Evolutionary conservation across 2,888 invertebrate genomes (phyloP), one percentile per base, ranked within the genome.

Genomic region (Pterobdella sp.): DNA sequence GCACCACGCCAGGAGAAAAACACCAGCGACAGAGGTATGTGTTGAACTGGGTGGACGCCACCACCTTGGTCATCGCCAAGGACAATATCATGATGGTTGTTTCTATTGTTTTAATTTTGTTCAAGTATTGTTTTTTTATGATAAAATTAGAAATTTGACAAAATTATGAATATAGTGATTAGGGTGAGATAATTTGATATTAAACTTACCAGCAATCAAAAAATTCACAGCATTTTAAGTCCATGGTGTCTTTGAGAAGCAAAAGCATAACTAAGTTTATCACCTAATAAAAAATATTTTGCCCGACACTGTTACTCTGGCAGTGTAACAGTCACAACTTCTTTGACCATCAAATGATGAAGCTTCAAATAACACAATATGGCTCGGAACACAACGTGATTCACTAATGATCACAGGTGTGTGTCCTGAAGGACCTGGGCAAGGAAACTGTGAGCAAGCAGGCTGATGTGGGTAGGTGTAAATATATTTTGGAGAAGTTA

Each of bases 1-100:
- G 49, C 49, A 42, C 10, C 4, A 56, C 88, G 0, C 75, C 77
- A 1, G 73, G 75, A 29, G 87, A 87, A 49, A 88, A 89, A 79
- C 88, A 88, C 80, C 90, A 90, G 79, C 87, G 88, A 0, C 89
- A 89, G 0, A 86, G 91, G 64, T 90, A 91, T 0, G 91, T 91
- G 81, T 91, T 92, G 81, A 91, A 90, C 0, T 84, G 90, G n/a
- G 82, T 82, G 10, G 78, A 80, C 1, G 75, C 84, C 29, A 78
- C 80, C 35, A 78, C 80, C 1, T 75, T 78, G 26, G 81, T 86
- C n/a, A 86, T 84, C 79, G 80, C 85, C 73, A 80, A 31, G 74
- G 63, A 63, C 64, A 71, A 73, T 72, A 32, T 49, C 60, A 56
- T 73, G 63, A 73, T 72, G 73, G 73, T 73, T 69, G 60, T 72